Evolutionary conservation across 2,797 vertebrate genomes (phyloP), one percentile per base, ranked within the genome.

Genomic region (Agapornis canus): DNA sequence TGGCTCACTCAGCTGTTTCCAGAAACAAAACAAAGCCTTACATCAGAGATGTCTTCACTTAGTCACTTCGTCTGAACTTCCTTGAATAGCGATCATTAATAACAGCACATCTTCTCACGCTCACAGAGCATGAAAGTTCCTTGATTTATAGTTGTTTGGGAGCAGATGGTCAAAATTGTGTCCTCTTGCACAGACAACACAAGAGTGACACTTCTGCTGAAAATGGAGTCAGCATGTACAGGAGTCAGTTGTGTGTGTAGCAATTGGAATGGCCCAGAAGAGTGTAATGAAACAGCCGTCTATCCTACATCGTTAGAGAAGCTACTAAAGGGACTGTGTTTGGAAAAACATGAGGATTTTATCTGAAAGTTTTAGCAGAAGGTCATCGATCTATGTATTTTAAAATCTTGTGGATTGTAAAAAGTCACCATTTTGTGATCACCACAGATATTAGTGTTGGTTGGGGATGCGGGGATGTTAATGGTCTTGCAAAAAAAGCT

Each of bases 91-190:
- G 5, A 2, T 86, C 91, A 45, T 92, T 94, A 96, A 91, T 92
- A 95, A 82, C 3, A 14, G 73, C 72, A 70, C 72, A 73, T 92
- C 92, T 93, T 89, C 70, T 70, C 54, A 70, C 88, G 82, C 84
- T 95, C 92, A 78, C 59, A 6, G 92, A 94, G 89, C 94, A 52
- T 94, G 86, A 92, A 93, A 86, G 66, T 90, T 97, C 86, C 69
- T 91, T 96, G 89, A 88, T 96, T 96, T 97, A 79, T 89, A 91
- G 82, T 88, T 51, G 81, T 90, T 92, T 91, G 59, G 82, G 69
- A 86, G 57, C 80, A 91, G 72, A 87, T 86, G 72, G 73, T 88
- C 6, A 6, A 81, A 96, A 90, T 95, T 83, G 76, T 72, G 71
- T 86, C 91, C 76, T 39, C 65, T 95, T 71, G 51, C 11, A 78